These are phyloP conservation scores for Tridacna gigas DNA, from an alignment of 2,888 invertebrate genomes.

Conservation along the genomic window DNA sequence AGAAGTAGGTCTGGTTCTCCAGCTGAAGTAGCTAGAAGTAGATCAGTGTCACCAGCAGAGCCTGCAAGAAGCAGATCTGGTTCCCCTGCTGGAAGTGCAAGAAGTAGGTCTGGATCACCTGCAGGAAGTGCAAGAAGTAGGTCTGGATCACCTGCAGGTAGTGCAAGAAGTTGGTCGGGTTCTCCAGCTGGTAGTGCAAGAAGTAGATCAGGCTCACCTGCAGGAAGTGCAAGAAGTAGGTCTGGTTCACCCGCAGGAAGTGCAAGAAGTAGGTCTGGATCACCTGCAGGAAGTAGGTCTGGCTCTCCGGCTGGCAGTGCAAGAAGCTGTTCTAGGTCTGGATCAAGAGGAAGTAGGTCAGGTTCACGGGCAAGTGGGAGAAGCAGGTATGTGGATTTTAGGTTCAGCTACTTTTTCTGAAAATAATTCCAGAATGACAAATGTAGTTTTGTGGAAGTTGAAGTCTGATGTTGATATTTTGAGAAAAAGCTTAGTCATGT, in stretches of 20 bases:
- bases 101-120: slow-evolving; percentile 51
- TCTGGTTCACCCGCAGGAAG: slow-evolving; percentile 62
- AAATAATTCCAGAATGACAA: too few species aligned
- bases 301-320: slow-evolving; percentile 54
- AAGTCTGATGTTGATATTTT: too few species aligned
- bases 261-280: slow-evolving; percentile 52
- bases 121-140: slow-evolving; percentile 50
- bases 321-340: slow-evolving; percentile 59
- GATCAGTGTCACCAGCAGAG: slow-evolving; percentile 56
- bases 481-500: too few species aligned
- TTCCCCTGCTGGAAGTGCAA: slow-evolving; percentile 59
- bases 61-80: slow-evolving; percentile 64
- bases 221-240: slow-evolving; percentile 50
- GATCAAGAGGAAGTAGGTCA: slow-evolving; percentile 50
- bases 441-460: too few species aligned
- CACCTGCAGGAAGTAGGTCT: too few species aligned
- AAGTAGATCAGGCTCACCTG: slow-evolving; percentile 49
- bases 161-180: slow-evolving; percentile 52
- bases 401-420: too few species aligned
- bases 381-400: not conserved
- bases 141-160: slow-evolving; percentile 47
- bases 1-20: slow-evolving; percentile 61
- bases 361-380: slow-evolving; percentile 35
- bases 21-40: slow-evolving; percentile 43
- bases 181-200: slow-evolving; percentile 53